Evolutionary conservation across 37 sponge, comb jelly and placozoan species (phyloP), one percentile per base, ranked within the genome.

Genomic region (Chondrilla cf. caribensis): DNA sequence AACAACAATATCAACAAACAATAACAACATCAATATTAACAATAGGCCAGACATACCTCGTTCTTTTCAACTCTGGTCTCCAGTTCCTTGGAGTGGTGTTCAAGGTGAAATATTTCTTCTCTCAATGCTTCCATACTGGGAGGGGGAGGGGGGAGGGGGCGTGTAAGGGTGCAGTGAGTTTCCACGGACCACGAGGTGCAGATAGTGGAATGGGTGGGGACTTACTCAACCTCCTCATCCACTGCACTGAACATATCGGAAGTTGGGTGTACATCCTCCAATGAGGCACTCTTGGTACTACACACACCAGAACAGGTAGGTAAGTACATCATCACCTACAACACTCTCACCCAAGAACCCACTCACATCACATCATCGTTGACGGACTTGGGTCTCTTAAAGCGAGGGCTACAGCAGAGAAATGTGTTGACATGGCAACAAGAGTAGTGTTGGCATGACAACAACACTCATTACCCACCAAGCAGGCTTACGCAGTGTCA

Each of bases 201-300:
- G n/a, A n/a, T n/a, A n/a, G n/a, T n/a, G n/a, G n/a, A n/a, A n/a
- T n/a, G n/a, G n/a, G n/a, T n/a, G n/a, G n/a, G n/a, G n/a, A 43
- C 59, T 58, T 24, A 58, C 55, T 58, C 59, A 18, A 38, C 78
- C 2, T 38, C 78, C 44, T 77, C 78, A 1, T 37, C 78, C 78
- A 36, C 78, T 2, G 26, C 1, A 5, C 17, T 29, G 0, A 77
- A 8, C 2, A 77, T 37, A 26, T 25, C 18, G n/a, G 68, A 67
- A 31, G 32, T 3, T 33, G 31, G 68, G 35, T 67, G 68, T 2
- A 67, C 35, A 33, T 67, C 68, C 33, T 67, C 68, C 32, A 67
- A 28, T 31, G 68, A 67, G 4, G 68, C 68, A 67, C 68, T 67
- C 29, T 7, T 29, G 35, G 15, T 26, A 18, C 68, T 67, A 33